Evolutionary conservation across 2,113 vertebrate genomes (phyloP), one percentile per base, ranked within the genome.

Genomic region (Noturus placidus): DNA sequence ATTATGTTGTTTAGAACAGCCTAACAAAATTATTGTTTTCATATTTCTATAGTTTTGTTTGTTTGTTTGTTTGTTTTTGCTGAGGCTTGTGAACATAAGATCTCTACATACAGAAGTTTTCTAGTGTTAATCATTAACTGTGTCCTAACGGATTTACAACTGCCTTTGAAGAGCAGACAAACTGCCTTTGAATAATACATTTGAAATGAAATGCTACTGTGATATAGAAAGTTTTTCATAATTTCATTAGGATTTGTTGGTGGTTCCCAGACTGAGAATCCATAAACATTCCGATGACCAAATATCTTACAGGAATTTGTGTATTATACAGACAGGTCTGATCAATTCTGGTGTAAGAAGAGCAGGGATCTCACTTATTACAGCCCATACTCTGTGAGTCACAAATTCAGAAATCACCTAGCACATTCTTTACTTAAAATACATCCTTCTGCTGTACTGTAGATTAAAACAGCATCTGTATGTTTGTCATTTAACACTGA

Each of bases 321-420:
- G 4, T 25, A 35, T 52, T 76, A 86, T 89, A 86, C 69, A 72
- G 85, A 59, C 90, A 56, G 61, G 87, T 69, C 85, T 83, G 59
- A 74, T 84, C 82, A 78, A 54, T 27, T 38, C 70, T 69, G 85
- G 63, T 54, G 50, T 87, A 70, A 57, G 19, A 46, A 15, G 22
- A 69, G 74, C 19, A 46, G 54, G 91, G 88, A 92, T 27, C 86
- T 92, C 88, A 90, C 30, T 38, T 69, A 38, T 79, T 74, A 72
- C 57, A 78, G 63, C 14, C 10, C 52, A 33, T 65, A 63, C n/a
- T 80, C 17, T 52, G 38, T 90, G 78, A 87, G 35, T 92, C 90
- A 92, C 33, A 63, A 42, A 57, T 83, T 90, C 86, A 82, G 84
- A 87, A 50, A 77, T 89, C 81, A 85, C 74, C 69, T 81, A 30